These are phyloP conservation scores for Lethrus apterus DNA, from an alignment of 1,140 invertebrate genomes.

Conservation along the genomic window DNA sequence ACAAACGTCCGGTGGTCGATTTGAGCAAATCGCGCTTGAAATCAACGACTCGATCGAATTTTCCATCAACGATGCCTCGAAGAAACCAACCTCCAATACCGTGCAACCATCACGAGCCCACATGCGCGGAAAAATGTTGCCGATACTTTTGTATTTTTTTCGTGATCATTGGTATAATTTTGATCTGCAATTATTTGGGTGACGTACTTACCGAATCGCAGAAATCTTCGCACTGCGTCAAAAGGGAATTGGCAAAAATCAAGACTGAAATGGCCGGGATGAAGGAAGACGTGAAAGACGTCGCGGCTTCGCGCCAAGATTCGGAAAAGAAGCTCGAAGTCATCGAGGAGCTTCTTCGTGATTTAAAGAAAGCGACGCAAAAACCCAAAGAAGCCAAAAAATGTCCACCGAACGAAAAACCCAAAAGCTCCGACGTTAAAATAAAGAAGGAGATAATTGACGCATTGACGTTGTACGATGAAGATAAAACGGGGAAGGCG, in stretches of 20 bases:
- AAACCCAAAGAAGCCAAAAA: not conserved
- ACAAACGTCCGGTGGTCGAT: too few species aligned
- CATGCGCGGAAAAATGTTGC: not conserved
- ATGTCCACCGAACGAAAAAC: not conserved
- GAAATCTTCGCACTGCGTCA: conserved; percentile 1
- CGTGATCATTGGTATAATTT: not conserved
- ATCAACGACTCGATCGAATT: too few species aligned
- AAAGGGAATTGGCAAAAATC: not conserved
- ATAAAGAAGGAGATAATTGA: conserved; percentile 19
- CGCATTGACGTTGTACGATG: conserved; percentile 51
- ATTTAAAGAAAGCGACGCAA: conserved; percentile 4
- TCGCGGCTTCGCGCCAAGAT: not conserved
- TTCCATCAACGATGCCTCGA: too few species aligned
- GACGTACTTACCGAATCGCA: not conserved
- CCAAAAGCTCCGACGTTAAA: conserved; percentile 7
- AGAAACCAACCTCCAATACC: not conserved
- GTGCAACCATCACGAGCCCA: not conserved
- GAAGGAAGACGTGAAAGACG: conserved; percentile 2
- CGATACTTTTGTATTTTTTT: conserved; percentile 2
- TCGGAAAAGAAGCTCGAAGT: conserved; percentile 8
- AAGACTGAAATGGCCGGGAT: not conserved
- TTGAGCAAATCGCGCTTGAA: too few species aligned
- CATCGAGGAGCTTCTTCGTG: not conserved
- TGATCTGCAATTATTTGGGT: not conserved
- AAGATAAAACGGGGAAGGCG: conserved; percentile 62